Conservation (phyloP, 2,797 vertebrate genomes). For the Etheostoma perlongum region DNA sequence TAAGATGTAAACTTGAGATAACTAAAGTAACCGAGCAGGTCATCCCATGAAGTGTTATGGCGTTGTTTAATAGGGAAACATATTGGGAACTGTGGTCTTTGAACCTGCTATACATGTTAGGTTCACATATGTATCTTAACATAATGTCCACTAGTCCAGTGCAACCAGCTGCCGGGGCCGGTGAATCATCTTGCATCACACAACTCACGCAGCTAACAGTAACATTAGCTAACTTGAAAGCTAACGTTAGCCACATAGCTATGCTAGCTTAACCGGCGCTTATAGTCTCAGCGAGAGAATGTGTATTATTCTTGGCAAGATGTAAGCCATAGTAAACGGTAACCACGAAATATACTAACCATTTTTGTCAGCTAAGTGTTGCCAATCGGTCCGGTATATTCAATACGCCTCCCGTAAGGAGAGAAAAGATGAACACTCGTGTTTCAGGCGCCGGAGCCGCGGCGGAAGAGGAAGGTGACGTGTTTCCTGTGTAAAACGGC, state of each 20-base stretch:
- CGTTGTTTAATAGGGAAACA: neutral
- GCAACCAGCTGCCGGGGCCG: neutral
- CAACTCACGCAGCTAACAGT: neutral
- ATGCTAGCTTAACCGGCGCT: constrained; percentile 6
- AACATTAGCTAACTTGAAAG: neutral
- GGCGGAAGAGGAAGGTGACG: constrained; percentile 69
- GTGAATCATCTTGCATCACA: neutral
- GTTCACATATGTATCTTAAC: neutral
- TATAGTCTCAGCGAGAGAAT: rapidly evolving
- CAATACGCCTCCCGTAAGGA: neutral
- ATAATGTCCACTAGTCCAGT: rapidly evolving
- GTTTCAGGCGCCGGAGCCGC: constrained; percentile 57
- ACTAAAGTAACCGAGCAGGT: neutral
- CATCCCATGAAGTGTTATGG: neutral
- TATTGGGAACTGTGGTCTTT: too few relatives aligned
- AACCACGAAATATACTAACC: constrained; percentile 51
- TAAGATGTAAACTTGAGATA: neutral
- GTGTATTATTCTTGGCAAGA: rapidly evolving
- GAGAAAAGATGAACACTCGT: constrained; percentile 72
- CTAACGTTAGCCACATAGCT: constrained; percentile 47
- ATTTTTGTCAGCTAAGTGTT: constrained; percentile 49
- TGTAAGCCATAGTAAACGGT: rapidly evolving
- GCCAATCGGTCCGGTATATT: constrained; percentile 5
- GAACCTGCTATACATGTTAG: rapidly evolving
- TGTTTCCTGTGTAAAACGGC: constrained; percentile 40